Conservation (phyloP, 2,113 vertebrate species). For the Atrichornis clamosus region DNA sequence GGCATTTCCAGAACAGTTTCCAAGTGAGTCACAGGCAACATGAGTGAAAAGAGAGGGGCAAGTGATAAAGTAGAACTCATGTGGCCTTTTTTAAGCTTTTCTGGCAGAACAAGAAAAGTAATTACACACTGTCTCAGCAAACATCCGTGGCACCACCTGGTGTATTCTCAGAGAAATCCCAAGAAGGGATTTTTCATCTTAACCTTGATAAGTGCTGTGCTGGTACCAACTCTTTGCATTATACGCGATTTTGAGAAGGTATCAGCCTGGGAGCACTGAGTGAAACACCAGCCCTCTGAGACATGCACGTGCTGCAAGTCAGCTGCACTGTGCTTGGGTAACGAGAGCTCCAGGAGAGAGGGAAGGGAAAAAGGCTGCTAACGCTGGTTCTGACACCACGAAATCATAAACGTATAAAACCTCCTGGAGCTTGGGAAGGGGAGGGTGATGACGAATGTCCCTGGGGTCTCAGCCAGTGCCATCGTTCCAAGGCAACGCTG, state of each 20-base stretch:
- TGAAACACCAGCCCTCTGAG: background rate
- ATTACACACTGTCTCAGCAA: conserved; percentile 49
- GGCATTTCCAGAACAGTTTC: conserved; percentile 40
- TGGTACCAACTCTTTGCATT: background rate
- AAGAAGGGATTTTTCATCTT: conserved; percentile 20
- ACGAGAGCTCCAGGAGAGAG: background rate
- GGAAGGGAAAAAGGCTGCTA: background rate
- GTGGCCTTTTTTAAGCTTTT: conserved; percentile 20
- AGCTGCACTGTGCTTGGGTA: background rate
- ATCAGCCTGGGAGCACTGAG: background rate
- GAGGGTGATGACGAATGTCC: background rate
- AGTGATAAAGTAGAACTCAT: conserved; percentile 1
- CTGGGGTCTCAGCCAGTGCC: background rate
- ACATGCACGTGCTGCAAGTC: background rate
- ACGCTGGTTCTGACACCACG: background rate
- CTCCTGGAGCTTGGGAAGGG: background rate
- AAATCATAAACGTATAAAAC: background rate
- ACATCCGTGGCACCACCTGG: conserved; percentile 13
- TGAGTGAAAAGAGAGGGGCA: background rate
- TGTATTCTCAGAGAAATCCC: conserved; percentile 34
- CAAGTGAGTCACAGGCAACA: conserved; percentile 1
- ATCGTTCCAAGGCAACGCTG: background rate
- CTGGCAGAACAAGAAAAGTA: conserved; percentile 51
- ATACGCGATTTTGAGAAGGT: background rate
- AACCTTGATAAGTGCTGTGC: conserved; percentile 8